phyloP scores from a whole-genome alignment of 2,113 vertebrate species.

The Nothocercus nigrocapillus region DNA sequence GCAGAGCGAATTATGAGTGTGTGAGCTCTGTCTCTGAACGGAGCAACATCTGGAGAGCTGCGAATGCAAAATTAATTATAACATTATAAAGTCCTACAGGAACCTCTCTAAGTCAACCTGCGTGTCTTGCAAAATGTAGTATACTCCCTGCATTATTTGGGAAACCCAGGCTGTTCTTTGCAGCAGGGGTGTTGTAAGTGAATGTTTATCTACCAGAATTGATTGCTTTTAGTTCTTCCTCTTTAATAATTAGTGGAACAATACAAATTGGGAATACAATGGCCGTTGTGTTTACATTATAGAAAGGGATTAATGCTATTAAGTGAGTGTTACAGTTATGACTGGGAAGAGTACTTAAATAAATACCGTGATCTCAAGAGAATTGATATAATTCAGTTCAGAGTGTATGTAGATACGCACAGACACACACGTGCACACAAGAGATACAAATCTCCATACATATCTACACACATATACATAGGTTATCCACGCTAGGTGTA shows the following conservation, averaged over 20 bases:
- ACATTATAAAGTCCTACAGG: constrained; percentile 47
- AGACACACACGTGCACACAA: neutral
- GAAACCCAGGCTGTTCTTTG: neutral
- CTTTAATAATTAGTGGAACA: constrained; percentile 69
- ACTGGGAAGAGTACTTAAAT: constrained; percentile 47
- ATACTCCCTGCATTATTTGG: constrained; percentile 10
- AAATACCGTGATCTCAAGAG: constrained; percentile 26
- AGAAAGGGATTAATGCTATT: constrained; percentile 70
- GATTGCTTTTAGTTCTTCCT: constrained; percentile 41
- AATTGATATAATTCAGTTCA: constrained; percentile 17
- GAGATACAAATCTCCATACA: neutral
- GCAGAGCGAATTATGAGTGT: constrained; percentile 30
- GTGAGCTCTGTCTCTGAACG: constrained; percentile 37
- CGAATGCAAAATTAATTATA: constrained; percentile 57
- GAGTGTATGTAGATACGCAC: neutral
- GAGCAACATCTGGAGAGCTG: constrained; percentile 22
- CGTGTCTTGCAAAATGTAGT: constrained; percentile 2
- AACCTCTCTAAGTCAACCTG: constrained; percentile 30
- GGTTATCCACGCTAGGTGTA: neutral
- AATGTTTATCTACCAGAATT: neutral
- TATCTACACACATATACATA: neutral
- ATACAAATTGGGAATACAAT: constrained; percentile 56
- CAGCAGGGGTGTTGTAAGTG: neutral
- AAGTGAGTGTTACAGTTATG: constrained; percentile 56
- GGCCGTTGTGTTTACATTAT: constrained; percentile 54